Percentiles rank a stretch among this genome's conserved stretches.
Evolutionary conservation across 2,888 invertebrate species (phyloP).

Genomic region (Drosophila aldrichi): DNA sequence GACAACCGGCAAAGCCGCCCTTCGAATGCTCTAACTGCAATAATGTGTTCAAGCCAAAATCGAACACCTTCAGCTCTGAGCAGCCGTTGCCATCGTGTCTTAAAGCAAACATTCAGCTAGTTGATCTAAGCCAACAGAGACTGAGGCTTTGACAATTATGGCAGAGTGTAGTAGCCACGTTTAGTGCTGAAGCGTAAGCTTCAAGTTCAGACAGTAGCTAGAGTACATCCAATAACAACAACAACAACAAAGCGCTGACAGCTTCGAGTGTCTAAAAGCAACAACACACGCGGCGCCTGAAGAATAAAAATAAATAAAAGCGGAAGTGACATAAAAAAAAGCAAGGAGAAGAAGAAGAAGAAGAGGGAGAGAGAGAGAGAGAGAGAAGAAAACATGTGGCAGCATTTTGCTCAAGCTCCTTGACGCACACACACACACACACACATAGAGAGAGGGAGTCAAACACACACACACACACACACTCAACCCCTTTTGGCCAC

Average conservation of each 20-base stretch:
- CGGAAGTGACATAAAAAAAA: conserved; percentile 74
- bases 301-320: conserved; percentile 68
- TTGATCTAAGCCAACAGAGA: background rate
- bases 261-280: conserved; percentile 34
- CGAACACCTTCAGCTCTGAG: no score
- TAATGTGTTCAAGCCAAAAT: no score
- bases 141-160: conserved; percentile 64
- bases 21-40: conserved; percentile 22
- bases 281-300: conserved; percentile 22
- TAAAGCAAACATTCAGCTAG: background rate
- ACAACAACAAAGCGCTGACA: conserved; percentile 30
- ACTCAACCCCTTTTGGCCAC: conserved; percentile 57
- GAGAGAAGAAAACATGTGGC: conserved; percentile 72
- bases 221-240: conserved; percentile 24
- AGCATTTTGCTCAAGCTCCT: conserved; percentile 57
- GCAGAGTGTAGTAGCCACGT: conserved; percentile 9
- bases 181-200: conserved; percentile 59
- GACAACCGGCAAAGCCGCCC: conserved; percentile 1
- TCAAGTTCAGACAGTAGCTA: conserved; percentile 37
- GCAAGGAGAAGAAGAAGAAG: no score
- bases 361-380: no score
- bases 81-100: no score
- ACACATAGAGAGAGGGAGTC: background rate
- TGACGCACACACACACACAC: background rate
- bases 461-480: background rate